Base-by-base conservation (phyloP, 2,888 invertebrate genomes). In the Spodoptera littoralis region DNA sequence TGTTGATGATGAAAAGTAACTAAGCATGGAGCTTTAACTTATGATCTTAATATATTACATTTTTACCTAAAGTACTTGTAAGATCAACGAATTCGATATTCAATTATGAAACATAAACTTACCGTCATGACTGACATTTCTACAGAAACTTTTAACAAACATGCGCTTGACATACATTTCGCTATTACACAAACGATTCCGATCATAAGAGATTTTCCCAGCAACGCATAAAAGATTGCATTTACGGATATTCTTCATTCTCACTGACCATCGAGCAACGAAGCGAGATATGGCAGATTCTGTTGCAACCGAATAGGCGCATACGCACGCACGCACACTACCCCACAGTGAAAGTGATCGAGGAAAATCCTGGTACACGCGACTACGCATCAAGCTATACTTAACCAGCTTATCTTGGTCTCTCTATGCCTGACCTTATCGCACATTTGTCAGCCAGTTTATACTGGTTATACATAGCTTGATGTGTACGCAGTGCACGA, bases 281-380 rank as follows among this genome's bases (percentile, higher is more conserved):
- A 30, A 60, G 46, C 49, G 24, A 54, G 55, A 70, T 60, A 42
- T 50, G 62, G 58, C 60, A 56, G 61, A 77, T 65, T 80, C 61
- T 73, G 69, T 78, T 79, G 79, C 64, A 57, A 65, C 53, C 43
- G 57, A 68, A 11, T 54, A 52, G 30, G 54, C 54, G 64, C 55
- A 50, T 24, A 44, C 61, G 44, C 55, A 36, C 36, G 22, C 13
- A 59, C 64, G 60, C 73, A 69, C 57, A 65, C 64, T 30, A 30
- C n/a, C 57, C 18, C 51, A 44, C 57, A 78, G 84, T 84, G 84
- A 84, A 84, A 84, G 84, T 83, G 44, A 65, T 77, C 55, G 60
- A 82, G 83, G 84, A 83, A 84, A 84, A 84, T 83, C 83, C 83
- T 81, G 77, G 67, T 36, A 36, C 5, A 27, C 2, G 27, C 27